A percentile compares a stretch with the other conserved stretches of the same genome.
Evolutionary conservation across 2,797 vertebrate genomes (phyloP).

Genomic region (Rhabdophis nuchalis): DNA sequence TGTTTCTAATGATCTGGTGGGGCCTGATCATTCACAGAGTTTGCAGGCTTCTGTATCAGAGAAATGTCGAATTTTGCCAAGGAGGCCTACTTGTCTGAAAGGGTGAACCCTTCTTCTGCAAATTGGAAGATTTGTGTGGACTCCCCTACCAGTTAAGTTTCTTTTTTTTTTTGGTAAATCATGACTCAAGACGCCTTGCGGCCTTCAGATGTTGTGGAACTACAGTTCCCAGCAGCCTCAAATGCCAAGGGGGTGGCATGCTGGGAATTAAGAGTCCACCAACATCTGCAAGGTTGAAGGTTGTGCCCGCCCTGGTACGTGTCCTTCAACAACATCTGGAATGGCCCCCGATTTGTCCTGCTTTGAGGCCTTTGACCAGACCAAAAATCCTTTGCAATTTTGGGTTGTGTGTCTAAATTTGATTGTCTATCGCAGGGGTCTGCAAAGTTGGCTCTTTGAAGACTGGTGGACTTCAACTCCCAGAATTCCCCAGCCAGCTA

Average conservation of each 20-base stretch:
- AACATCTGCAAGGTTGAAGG: neutral
- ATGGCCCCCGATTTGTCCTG: neutral
- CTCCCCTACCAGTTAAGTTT: neutral
- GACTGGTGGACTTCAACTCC: no score
- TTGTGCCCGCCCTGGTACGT: neutral
- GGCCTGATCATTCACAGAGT: conserved; percentile 48
- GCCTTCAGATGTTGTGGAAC: neutral
- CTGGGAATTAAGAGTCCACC: neutral
- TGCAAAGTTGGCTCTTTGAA: no score
- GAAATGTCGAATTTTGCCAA: conserved; percentile 34
- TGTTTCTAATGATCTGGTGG: conserved; percentile 56
- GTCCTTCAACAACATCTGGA: neutral
- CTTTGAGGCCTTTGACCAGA: neutral
- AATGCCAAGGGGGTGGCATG: neutral
- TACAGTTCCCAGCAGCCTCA: neutral
- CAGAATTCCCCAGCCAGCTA: no score
- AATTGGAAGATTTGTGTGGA: neutral
- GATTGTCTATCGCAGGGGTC: no score
- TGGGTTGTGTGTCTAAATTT: neutral
- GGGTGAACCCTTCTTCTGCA: neutral
- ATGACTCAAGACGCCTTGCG: neutral
- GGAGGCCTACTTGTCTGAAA: neutral
- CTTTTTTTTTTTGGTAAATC: no score
- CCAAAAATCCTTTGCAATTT: neutral
- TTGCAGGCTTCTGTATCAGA: conserved; percentile 48